phyloP scores from a whole-genome alignment of 1,140 invertebrate genomes.

The Leptinotarsa defecta region DNA sequence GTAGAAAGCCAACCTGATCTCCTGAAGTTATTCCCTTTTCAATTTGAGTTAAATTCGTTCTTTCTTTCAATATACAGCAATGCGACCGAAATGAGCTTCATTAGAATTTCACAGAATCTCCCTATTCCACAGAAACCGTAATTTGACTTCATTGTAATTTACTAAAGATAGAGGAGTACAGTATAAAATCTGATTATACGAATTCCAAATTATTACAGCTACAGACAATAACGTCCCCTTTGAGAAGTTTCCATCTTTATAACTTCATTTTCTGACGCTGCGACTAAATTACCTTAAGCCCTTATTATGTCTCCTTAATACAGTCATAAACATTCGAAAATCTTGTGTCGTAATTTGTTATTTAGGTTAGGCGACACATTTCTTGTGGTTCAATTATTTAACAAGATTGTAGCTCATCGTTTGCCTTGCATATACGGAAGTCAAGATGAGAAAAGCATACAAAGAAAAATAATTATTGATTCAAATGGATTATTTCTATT shows the following conservation, averaged over 20 bases:
- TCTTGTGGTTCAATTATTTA: not conserved
- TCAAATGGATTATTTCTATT: too few relatives aligned
- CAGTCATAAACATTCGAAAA: conserved; percentile 39
- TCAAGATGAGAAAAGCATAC: too few relatives aligned
- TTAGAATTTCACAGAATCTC: conserved; percentile 26
- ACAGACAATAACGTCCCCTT: conserved; percentile 41
- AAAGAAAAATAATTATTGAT: too few relatives aligned
- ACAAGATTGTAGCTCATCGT: too few relatives aligned
- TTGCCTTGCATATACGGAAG: too few relatives aligned
- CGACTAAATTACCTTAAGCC: conserved; percentile 41
- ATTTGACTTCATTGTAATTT: conserved; percentile 33
- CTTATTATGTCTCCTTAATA: conserved; percentile 38
- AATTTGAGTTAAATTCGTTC: not conserved
- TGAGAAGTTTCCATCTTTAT: conserved; percentile 41
- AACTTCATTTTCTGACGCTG: conserved; percentile 39
- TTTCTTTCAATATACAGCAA: not conserved
- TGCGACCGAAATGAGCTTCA: not conserved
- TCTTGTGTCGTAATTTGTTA: conserved; percentile 1
- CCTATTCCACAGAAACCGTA: conserved; percentile 24
- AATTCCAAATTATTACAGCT: conserved; percentile 43
- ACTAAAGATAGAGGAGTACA: conserved; percentile 29
- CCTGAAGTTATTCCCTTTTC: not conserved
- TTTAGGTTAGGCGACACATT: not conserved
- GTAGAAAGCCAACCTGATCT: not conserved
- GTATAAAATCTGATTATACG: conserved; percentile 38